Evolutionary conservation across 2,113 vertebrate genomes (phyloP), one percentile per base, ranked within the genome.

Genomic region (Anguilla rostrata): DNA sequence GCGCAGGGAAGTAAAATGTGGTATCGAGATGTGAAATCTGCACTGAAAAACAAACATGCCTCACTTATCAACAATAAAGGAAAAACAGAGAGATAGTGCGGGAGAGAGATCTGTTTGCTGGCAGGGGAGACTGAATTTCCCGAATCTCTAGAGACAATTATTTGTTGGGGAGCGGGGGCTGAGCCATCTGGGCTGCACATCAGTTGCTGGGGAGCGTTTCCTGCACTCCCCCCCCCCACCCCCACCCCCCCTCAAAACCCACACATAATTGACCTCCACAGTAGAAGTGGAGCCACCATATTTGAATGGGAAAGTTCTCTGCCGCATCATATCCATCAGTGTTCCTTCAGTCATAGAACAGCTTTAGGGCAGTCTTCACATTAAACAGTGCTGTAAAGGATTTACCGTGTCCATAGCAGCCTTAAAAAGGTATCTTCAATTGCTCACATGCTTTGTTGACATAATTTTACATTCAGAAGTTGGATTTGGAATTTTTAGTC

Each of bases 1-100:
- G 20, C 14, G 83, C 83, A 29, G 53, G 84, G 75, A 4, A 57
- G 46, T 40, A 26, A 34, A 56, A 34, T 26, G 34, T 26, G 20
- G 34, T 85, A 85, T 85, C 84, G 39, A 85, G 16, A 85, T 60
- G 84, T 85, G 84, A 80, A 79, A 85, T 80, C 84, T 18, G 46
- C 75, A 26, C 66, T 79, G 84, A 57, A 56, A 85, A 85, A 85
- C 78, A 85, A 85, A 79, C 78, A 80, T 80, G 80, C 49, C 84
- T 80, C 84, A 39, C 29, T 14, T 53, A 41, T 80, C 75, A 18
- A 40, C 78, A 16, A 71, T 34, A 40, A 79, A 57, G 34, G 11
- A 16, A 11, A 80, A 20, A 41, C 5, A 8, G n/a, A 20, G 63
- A 46, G 29, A 43, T 11, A 20, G 40, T 26, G 63, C 22, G 5